These are phyloP conservation scores for Diachasmimorpha longicaudata DNA, from an alignment of 1,140 invertebrate genomes.

Conservation along the genomic window DNA sequence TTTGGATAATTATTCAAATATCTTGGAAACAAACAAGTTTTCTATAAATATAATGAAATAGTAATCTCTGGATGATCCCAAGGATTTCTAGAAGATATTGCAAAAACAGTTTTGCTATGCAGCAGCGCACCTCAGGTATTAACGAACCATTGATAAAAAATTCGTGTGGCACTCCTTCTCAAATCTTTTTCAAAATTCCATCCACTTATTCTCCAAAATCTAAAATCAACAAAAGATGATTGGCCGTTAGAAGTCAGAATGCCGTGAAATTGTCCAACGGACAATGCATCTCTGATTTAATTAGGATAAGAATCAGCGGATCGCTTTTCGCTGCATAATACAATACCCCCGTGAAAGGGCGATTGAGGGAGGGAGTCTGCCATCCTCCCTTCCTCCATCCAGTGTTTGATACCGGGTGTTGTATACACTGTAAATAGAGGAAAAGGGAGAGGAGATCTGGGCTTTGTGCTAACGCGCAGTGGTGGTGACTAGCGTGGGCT, in stretches of 20 bases:
- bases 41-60: no score
- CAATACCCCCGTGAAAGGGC: neutral
- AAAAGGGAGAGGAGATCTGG: constrained; percentile 4
- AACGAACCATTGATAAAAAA: no score
- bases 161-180: neutral
- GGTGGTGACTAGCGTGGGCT: constrained; percentile 40
- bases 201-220: neutral
- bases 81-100: no score
- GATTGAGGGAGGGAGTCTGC: neutral
- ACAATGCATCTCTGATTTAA: constrained; percentile 34
- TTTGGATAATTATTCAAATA: no score
- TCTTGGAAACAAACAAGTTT: no score
- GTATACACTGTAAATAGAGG: constrained; percentile 7
- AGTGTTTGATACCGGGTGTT: neutral
- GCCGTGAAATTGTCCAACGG: constrained; percentile 28
- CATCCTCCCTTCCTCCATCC: neutral
- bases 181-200: neutral
- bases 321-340: constrained; percentile 13
- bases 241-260: no score
- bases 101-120: no score
- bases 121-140: neutral
- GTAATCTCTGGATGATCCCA: no score
- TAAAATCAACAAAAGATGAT: no score
- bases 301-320: constrained; percentile 41
- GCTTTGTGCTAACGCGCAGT: neutral